These are phyloP conservation scores for Cyanocitta stelleri DNA, from an alignment of 2,113 vertebrate genomes.

Conservation along the genomic window DNA sequence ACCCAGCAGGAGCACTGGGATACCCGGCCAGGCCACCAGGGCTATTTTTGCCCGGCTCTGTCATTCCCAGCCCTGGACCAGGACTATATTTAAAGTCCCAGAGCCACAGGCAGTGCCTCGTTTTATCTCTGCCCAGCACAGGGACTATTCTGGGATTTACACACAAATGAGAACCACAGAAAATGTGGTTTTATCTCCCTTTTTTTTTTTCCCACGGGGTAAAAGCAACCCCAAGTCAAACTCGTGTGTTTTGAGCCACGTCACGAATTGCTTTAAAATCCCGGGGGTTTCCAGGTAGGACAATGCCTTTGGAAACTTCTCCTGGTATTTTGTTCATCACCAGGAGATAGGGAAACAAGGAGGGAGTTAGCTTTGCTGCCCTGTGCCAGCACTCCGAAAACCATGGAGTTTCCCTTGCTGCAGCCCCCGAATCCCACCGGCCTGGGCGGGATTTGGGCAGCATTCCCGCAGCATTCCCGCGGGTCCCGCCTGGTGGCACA, in stretches of 20 bases:
- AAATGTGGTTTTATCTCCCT: background rate
- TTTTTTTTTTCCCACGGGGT: background rate
- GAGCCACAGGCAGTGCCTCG: background rate
- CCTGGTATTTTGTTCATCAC: background rate
- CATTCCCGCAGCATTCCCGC: background rate
- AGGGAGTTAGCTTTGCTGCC: background rate
- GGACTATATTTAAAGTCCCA: conserved; percentile 58
- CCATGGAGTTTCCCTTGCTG: background rate
- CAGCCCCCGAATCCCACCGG: accelerated
- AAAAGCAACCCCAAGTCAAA: background rate
- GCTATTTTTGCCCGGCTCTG: conserved; percentile 69
- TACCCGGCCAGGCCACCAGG: background rate
- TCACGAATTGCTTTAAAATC: background rate
- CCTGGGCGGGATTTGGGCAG: background rate
- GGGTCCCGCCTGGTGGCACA: background rate
- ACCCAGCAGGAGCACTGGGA: background rate
- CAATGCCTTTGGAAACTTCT: accelerated
- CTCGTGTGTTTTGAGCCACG: background rate
- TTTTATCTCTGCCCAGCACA: background rate
- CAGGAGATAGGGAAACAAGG: accelerated
- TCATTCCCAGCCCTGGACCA: conserved; percentile 50
- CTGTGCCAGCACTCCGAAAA: accelerated
- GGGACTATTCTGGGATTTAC: background rate
- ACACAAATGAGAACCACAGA: background rate
- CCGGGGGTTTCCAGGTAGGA: background rate